These are phyloP conservation scores for Poeciliopsis turrubarensis DNA, from an alignment of 2,113 vertebrate genomes.

Conservation along the genomic window DNA sequence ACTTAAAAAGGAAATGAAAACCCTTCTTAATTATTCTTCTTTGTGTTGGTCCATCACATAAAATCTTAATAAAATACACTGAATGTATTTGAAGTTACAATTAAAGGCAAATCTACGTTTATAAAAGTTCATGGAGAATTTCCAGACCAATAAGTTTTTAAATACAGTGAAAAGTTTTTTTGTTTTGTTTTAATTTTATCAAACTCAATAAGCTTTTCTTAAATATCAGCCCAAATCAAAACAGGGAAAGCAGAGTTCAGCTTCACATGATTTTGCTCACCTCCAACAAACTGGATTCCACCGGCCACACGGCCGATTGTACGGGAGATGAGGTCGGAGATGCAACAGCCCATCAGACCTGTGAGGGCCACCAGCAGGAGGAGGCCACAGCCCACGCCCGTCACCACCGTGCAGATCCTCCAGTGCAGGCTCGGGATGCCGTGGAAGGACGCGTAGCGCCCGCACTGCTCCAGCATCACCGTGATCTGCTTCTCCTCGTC, in stretches of 20 bases:
- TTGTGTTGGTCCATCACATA: background rate
- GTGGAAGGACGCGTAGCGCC: conserved; percentile 94
- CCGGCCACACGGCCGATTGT: conserved; percentile 95
- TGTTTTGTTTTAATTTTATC: too few species aligned
- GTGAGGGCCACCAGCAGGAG: conserved; percentile 95
- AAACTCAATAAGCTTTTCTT: background rate
- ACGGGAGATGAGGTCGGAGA: conserved; percentile 96
- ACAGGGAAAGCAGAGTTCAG: background rate
- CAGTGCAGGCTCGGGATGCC: conserved; percentile 94
- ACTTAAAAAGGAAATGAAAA: too few species aligned
- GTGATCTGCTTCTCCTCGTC: conserved; percentile 91
- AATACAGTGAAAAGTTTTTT: background rate
- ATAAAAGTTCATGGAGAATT: too few species aligned
- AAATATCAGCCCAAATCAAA: too few species aligned
- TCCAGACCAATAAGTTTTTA: background rate
- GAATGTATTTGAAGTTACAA: background rate
- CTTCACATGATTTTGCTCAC: conserved; percentile 78
- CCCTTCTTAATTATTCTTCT: background rate
- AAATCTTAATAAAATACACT: background rate
- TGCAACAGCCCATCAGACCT: conserved; percentile 95
- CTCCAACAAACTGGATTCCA: conserved; percentile 95
- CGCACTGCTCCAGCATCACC: conserved; percentile 97
- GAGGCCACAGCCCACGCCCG: conserved; percentile 93
- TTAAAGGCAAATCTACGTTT: background rate
- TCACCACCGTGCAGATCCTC: conserved; percentile 94